Evolutionary conservation across 1,140 invertebrate species (phyloP), one percentile per base, ranked within the genome.

Genomic region (Thaumatotibia leucotreta): DNA sequence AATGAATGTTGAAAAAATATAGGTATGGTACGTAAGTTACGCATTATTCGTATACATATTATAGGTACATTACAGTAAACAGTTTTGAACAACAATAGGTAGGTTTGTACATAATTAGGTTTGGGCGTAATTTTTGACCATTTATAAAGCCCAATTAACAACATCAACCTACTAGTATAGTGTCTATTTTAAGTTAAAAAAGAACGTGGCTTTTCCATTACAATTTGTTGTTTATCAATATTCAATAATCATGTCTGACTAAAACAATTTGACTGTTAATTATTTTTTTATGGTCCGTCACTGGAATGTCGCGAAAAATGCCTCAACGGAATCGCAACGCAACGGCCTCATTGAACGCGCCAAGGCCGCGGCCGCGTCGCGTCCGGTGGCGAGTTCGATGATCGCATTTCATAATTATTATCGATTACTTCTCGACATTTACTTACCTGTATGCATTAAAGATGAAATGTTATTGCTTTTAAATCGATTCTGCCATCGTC

Each of bases 341-440:
- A 11, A 61, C 70, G 31, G 58, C 39, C 29, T 45, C n/a, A 45
- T 14, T 20, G 39, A 45, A 17, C 39, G 17, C 39, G 17, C 39
- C 27, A 29, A n/a, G n/a, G n/a, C 33, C 75, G 80, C 81, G 80
- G 80, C 67, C 76, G 74, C 66, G 49, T 35, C 52, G 52, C 68
- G 74, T 74, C 73, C 74, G 75, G 24, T 49, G 52, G 52, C 68
- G 63, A 70, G 72, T 75, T 78, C 78, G 76, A 66, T 77, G 77
- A 73, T 66, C 67, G 52, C 52, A 54, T 45, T 45, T 45, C 39
- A 45, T 45, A 45, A 45, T 45, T 45, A 20, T 45, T 6, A n/a
- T 11, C 17, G 17, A 8, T 39, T 45, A 20, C 5, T 39, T 45
- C 39, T 45, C n/a, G 39, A 45, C 39, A 45, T 45, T 45, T 45